Conservation (phyloP, 2,888 invertebrate genomes). For the Erpobdella octoculata region DNA sequence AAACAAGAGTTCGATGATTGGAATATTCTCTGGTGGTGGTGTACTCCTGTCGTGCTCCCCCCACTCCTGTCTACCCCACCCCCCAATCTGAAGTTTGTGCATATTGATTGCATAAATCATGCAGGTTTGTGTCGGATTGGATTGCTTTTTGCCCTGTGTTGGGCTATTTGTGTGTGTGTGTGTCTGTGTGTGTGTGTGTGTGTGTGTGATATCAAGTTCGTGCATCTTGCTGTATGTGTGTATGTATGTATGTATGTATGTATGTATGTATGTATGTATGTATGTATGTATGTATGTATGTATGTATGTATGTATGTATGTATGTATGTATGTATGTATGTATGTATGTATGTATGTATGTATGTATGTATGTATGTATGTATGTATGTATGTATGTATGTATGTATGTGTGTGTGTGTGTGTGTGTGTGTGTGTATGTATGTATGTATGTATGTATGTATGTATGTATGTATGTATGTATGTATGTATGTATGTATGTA, state of each 20-base stretch:
- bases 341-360: conserved; percentile 18
- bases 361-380: neutral
- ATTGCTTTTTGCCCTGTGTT: too few relatives aligned
- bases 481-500: conserved; percentile 7
- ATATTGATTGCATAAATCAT: too few relatives aligned
- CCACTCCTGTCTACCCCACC: too few relatives aligned
- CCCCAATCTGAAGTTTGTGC: too few relatives aligned
- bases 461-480: conserved; percentile 4
- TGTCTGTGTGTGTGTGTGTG: too few relatives aligned
- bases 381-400: neutral
- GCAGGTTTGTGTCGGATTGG: too few relatives aligned
- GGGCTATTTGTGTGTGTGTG: too few relatives aligned
- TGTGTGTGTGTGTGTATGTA: neutral
- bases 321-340: conserved; percentile 16
- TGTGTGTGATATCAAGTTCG: neutral
- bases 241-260: neutral
- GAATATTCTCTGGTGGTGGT: too few relatives aligned
- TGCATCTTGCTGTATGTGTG: neutral
- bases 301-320: neutral
- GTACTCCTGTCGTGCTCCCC: too few relatives aligned
- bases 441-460: neutral
- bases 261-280: conserved; percentile 16
- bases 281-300: conserved; percentile 17
- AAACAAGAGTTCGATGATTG: too few relatives aligned
- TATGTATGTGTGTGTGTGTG: neutral